Evolutionary conservation across 2,113 vertebrate genomes (phyloP).

Genomic region (Forbesichthys agassizii): DNA sequence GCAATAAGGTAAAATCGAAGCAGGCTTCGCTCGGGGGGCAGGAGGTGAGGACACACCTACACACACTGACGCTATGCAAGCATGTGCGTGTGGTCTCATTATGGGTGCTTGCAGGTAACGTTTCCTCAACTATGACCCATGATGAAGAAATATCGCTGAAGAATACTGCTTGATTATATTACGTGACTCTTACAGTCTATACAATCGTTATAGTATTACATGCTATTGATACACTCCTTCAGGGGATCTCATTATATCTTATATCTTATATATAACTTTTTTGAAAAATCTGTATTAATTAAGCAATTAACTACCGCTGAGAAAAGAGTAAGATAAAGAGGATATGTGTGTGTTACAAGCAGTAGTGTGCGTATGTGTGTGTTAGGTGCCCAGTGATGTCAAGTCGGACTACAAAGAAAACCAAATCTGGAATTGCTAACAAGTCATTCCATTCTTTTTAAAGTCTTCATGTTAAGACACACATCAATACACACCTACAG

Average conservation of each 20-base stretch:
- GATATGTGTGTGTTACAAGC: background rate
- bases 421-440: constrained; percentile 30
- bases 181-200: too few species aligned
- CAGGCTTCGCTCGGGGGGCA: constrained; percentile 51
- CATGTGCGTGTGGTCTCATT: too few species aligned
- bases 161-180: too few species aligned
- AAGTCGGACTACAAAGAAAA: background rate
- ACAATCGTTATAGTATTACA: too few species aligned
- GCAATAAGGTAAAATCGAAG: constrained; percentile 58
- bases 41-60: constrained; percentile 11
- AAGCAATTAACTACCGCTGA: constrained; percentile 29
- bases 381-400: constrained; percentile 25
- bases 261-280: background rate
- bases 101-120: too few species aligned
- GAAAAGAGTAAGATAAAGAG: background rate
- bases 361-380: constrained; percentile 13
- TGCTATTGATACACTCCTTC: background rate
- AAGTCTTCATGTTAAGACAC: constrained; percentile 80
- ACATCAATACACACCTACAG: constrained; percentile 83
- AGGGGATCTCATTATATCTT: background rate
- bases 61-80: constrained; percentile 6
- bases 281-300: constrained; percentile 11
- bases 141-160: too few species aligned
- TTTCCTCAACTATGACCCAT: too few species aligned
- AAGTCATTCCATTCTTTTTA: constrained; percentile 76